A percentile compares a stretch with the other conserved stretches of the same genome.
These are phyloP conservation scores for Forbesichthys papilliferus DNA, from an alignment of 2,113 vertebrate genomes.

Conservation along the genomic window DNA sequence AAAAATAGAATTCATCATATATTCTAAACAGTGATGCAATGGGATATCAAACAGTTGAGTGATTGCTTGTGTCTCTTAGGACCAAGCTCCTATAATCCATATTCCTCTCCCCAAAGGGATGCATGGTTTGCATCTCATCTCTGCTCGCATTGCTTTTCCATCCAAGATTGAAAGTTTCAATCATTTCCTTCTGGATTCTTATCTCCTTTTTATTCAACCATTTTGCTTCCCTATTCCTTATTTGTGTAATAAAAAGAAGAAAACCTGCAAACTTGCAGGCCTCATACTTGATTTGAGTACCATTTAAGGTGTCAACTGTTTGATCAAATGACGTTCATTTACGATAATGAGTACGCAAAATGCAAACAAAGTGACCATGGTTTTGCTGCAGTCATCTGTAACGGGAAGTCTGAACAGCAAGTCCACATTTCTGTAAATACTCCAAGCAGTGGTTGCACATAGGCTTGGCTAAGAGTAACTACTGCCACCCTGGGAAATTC, in stretches of 20 bases:
- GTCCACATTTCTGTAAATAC: too few species aligned
- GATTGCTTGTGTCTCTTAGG: slow-evolving; percentile 62
- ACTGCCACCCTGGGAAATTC: too few species aligned
- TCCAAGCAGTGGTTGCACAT: too few species aligned
- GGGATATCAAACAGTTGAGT: slow-evolving; percentile 60
- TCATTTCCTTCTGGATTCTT: slow-evolving; percentile 50
- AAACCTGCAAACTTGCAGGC: slow-evolving; percentile 10
- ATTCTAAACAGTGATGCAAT: slow-evolving; percentile 43
- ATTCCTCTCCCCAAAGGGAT: slow-evolving; percentile 58
- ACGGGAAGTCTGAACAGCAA: too few species aligned
- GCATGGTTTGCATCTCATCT: slow-evolving; percentile 70
- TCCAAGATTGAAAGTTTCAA: slow-evolving; percentile 64
- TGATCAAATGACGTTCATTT: too few species aligned
- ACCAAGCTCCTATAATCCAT: slow-evolving; percentile 66
- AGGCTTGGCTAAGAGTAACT: too few species aligned
- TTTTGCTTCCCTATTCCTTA: slow-evolving; percentile 38
- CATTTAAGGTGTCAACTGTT: slow-evolving; percentile 5
- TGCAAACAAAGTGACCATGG: too few species aligned
- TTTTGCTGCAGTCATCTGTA: too few species aligned
- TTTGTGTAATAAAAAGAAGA: slow-evolving; percentile 36
- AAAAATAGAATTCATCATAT: slow-evolving; percentile 48
- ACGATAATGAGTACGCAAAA: too few species aligned
- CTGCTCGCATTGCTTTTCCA: slow-evolving; percentile 44
- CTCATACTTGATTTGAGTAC: slow-evolving; percentile 28
- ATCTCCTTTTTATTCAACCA: slow-evolving; percentile 39